Percentiles rank a stretch among this genome's conserved stretches.
Conservation (phyloP, 1,140 invertebrate species). For the Drosophila kohkoa region DNA sequence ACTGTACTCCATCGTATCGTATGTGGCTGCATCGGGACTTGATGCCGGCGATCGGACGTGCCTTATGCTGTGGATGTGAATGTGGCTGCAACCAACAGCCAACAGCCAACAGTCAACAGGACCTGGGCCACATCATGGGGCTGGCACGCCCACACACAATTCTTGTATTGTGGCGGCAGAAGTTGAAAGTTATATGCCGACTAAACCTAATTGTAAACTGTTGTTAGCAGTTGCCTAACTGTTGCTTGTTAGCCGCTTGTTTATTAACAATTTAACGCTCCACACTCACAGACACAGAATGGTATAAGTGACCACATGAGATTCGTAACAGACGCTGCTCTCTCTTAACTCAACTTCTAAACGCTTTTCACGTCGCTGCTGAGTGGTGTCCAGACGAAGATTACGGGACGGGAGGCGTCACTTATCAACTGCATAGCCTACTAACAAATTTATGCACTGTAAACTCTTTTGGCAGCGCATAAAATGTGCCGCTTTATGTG, state of each 20-base stretch:
- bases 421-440: slow-evolving; percentile 58
- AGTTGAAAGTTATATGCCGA: slow-evolving; percentile 70
- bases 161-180: slow-evolving; percentile 51
- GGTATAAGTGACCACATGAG: slow-evolving; percentile 25
- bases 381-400: neutral
- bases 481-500: slow-evolving; percentile 71
- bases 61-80: slow-evolving; percentile 18
- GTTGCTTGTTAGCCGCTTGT: slow-evolving; percentile 79
- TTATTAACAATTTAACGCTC: slow-evolving; percentile 81
- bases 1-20: slow-evolving; percentile 9
- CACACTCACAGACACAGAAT: slow-evolving; percentile 9
- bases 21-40: slow-evolving; percentile 2
- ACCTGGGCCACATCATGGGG: slow-evolving; percentile 23
- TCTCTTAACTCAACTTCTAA: slow-evolving; percentile 24
- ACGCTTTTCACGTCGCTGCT: neutral
- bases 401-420: neutral
- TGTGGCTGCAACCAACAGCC: slow-evolving; percentile 3
- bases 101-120: slow-evolving; percentile 2
- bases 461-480: slow-evolving; percentile 65
- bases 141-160: slow-evolving; percentile 10
- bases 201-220: slow-evolving; percentile 78
- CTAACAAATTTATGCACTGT: slow-evolving; percentile 70
- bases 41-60: slow-evolving; percentile 37
- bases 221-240: slow-evolving; percentile 74
- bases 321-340: slow-evolving; percentile 39